Evolutionary conservation across 2,113 vertebrate genomes (phyloP).

Genomic region (Lontra canadensis): DNA sequence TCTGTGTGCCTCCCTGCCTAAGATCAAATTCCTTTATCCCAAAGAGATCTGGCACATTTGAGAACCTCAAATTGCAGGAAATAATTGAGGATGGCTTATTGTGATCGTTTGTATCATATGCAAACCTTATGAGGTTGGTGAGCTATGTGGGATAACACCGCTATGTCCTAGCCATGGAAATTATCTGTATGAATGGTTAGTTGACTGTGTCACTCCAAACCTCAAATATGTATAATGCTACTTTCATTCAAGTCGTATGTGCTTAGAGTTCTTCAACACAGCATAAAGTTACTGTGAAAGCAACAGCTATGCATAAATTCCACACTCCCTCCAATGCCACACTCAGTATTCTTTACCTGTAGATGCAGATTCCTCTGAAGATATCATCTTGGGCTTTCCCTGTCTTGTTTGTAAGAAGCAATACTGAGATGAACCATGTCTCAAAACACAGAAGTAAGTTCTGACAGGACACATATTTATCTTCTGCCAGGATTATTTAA

Average conservation of each 20-base stretch:
- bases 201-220: not conserved
- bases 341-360: not conserved
- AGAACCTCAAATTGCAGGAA: conserved; percentile 50
- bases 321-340: accelerated
- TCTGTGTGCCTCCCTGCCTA: not conserved
- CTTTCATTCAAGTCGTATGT: conserved; percentile 6
- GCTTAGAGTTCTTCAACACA: not conserved
- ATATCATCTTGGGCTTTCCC: not conserved
- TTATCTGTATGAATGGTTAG: not conserved
- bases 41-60: not conserved
- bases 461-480: conserved; percentile 26
- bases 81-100: conserved; percentile 37
- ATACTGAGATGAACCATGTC: conserved; percentile 32
- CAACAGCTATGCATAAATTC: not conserved
- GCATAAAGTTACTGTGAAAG: not conserved
- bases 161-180: not conserved
- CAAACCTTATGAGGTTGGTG: not conserved
- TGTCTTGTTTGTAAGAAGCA: not conserved
- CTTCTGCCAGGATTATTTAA: conserved; percentile 34
- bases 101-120: not conserved
- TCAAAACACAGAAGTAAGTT: conserved; percentile 13
- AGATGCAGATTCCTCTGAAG: not conserved
- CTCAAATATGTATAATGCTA: conserved; percentile 20
- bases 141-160: not conserved
- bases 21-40: conserved; percentile 41